These are phyloP conservation scores for Aurelia aurita DNA, from an alignment of 30 jellyfish, hydroid and myxozoan species.

Conservation along the genomic window DNA sequence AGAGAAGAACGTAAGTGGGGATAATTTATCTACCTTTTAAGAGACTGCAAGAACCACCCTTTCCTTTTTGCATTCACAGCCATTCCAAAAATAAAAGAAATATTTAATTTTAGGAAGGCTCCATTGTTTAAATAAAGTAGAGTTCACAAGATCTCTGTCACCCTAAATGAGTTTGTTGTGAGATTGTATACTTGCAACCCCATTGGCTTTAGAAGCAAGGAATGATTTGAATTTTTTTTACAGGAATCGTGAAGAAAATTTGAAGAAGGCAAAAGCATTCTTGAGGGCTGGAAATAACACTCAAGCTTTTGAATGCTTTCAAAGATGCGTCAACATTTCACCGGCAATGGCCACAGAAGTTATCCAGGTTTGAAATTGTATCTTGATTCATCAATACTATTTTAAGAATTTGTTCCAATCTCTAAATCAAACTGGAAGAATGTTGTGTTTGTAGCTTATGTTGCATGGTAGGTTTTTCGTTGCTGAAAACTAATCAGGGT, in stretches of 20 bases:
- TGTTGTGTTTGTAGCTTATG: too few relatives aligned
- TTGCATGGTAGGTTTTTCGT: too few relatives aligned
- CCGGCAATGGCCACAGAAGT: slow-evolving; percentile 99
- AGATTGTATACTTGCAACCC: too few relatives aligned
- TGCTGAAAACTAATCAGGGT: too few relatives aligned
- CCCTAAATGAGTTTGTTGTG: too few relatives aligned
- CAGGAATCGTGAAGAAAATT: slow-evolving; percentile 65
- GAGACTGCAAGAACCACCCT: not conserved
- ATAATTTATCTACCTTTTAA: not conserved
- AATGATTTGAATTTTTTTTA: too few relatives aligned
- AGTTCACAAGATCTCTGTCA: too few relatives aligned
- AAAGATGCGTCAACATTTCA: slow-evolving; percentile 91
- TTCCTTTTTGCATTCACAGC: not conserved
- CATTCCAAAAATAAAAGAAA: not conserved
- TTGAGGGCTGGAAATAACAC: slow-evolving; percentile 87
- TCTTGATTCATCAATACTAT: not conserved
- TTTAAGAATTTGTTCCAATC: not conserved
- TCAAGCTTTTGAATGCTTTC: slow-evolving; percentile 93
- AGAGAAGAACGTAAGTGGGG: slow-evolving; percentile 87
- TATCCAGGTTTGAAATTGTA: slow-evolving; percentile 84
- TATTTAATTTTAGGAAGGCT: too few relatives aligned
- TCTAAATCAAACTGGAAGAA: too few relatives aligned
- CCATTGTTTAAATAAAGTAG: too few relatives aligned
- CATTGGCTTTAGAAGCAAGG: too few relatives aligned
- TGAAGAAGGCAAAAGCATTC: slow-evolving; percentile 84